These are phyloP conservation scores for Cryptomyrus ogoouensis DNA, from an alignment of 2,113 vertebrate genomes.

Conservation along the genomic window DNA sequence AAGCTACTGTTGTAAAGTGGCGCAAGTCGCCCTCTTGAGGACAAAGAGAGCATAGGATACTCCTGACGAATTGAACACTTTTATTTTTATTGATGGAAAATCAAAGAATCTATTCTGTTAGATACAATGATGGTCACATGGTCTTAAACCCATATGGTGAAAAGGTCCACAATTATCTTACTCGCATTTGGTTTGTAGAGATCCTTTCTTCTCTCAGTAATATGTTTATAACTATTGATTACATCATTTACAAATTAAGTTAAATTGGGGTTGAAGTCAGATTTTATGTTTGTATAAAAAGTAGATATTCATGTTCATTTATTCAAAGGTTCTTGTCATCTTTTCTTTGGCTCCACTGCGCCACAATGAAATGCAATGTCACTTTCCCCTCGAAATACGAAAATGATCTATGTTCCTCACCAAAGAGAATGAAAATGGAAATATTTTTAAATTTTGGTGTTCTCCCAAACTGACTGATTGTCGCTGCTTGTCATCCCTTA, in stretches of 20 bases:
- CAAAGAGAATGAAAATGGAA: not conserved
- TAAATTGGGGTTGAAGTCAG: not conserved
- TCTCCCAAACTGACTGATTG: not conserved
- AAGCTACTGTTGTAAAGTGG: not conserved
- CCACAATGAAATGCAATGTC: not conserved
- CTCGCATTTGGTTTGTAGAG: not conserved
- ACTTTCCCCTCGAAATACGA: not conserved
- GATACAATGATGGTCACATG: not conserved
- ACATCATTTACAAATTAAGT: not conserved
- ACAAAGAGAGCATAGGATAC: not conserved
- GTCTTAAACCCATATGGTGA: not conserved
- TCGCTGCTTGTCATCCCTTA: not conserved
- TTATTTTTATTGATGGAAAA: not conserved
- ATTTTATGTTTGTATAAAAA: not conserved
- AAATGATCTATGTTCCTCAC: not conserved
- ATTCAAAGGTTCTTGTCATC: not conserved
- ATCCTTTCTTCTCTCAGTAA: not conserved
- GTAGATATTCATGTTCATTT: not conserved
- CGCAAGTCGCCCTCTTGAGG: constrained; percentile 4
- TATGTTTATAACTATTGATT: not conserved
- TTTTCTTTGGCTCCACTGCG: not conserved
- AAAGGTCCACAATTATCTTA: not conserved
- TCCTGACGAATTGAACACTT: not conserved
- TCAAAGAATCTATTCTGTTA: not conserved
- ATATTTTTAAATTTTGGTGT: not conserved